phyloP scores from a whole-genome alignment of 2,797 vertebrate species.

The Pygocentrus nattereri region DNA sequence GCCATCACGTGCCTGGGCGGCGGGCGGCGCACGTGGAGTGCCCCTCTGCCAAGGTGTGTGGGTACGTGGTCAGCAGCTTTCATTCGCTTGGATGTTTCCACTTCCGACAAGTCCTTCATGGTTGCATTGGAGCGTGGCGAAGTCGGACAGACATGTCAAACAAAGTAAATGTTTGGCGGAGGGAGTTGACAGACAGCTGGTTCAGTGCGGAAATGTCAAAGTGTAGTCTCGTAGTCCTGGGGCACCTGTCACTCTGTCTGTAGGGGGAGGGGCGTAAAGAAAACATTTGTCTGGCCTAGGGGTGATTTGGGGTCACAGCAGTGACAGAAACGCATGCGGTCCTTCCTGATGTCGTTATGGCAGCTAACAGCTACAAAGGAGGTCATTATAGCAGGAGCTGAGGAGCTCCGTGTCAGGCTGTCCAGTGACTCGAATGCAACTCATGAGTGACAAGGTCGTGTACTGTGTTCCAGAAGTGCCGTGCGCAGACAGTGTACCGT shows the following conservation, averaged over 20 bases:
- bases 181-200: conserved; percentile 3
- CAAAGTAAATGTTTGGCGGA: neutral
- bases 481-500: conserved; percentile 6
- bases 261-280: neutral
- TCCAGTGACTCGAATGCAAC: conserved; percentile 46
- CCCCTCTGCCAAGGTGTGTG: conserved; percentile 99
- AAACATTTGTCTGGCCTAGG: neutral
- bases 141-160: neutral
- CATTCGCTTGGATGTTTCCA: conserved; percentile 70
- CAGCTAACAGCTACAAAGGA: conserved; percentile 1
- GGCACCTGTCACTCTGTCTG: conserved; percentile 7
- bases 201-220: conserved; percentile 1
- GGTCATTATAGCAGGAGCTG: neutral
- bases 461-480: conserved; percentile 16
- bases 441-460: conserved; percentile 32
- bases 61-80: conserved; percentile 99
- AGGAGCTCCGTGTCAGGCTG: conserved; percentile 3
- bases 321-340: neutral
- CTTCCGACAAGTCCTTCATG: conserved; percentile 2
- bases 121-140: conserved; percentile 48
- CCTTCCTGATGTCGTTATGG: neutral
- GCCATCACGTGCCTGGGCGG: conserved; percentile 95
- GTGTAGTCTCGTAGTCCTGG: neutral
- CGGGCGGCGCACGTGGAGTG: conserved; percentile 96
- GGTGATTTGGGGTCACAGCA: neutral